Conservation (phyloP, 2,113 vertebrate genomes). For the Myiopsitta monachus region DNA sequence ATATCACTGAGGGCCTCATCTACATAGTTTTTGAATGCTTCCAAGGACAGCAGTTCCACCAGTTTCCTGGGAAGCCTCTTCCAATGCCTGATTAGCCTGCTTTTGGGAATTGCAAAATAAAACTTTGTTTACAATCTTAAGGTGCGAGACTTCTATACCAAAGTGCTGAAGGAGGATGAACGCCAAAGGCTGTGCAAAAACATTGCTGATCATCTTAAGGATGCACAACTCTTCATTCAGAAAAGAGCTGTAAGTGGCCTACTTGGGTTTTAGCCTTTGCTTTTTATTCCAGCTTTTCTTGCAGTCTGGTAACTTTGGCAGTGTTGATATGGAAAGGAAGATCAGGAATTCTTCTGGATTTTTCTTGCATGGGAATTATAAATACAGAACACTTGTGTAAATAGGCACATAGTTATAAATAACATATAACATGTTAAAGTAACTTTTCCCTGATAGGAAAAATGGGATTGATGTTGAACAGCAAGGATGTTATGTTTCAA, state of each 20-base stretch:
- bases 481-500: not conserved
- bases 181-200: constrained; percentile 87
- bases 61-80: not conserved
- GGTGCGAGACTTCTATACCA: constrained; percentile 85
- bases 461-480: not conserved
- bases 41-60: not conserved
- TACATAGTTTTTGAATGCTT: not conserved
- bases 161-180: constrained; percentile 86
- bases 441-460: not conserved
- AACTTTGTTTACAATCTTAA: not conserved
- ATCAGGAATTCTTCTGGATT: not conserved
- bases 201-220: constrained; percentile 83
- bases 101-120: not conserved
- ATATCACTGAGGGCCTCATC: not conserved
- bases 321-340: not conserved
- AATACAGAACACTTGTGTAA: not conserved
- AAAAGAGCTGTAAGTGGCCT: constrained; percentile 82
- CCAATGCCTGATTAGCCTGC: not conserved
- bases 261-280: not conserved
- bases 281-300: not conserved
- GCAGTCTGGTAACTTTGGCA: not conserved
- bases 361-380: not conserved
- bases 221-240: constrained; percentile 91
- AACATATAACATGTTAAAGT: not conserved
- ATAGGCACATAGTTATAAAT: not conserved